Percentiles rank a stretch among this genome's conserved stretches.
These are phyloP conservation scores for Mystacornis crossleyi DNA, from an alignment of 2,113 vertebrate species.

Conservation along the genomic window DNA sequence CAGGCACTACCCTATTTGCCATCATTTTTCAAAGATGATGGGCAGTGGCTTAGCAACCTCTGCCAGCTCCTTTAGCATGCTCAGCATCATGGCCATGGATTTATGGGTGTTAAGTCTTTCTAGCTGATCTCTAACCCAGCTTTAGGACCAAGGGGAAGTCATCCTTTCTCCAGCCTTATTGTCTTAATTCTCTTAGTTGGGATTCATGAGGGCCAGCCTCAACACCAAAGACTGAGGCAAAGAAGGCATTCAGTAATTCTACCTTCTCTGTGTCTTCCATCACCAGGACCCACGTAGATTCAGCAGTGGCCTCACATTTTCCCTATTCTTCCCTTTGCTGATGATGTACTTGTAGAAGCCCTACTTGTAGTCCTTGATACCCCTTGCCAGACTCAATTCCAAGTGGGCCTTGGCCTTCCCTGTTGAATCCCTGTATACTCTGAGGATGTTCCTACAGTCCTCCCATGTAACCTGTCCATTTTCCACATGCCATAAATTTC, in stretches of 20 bases:
- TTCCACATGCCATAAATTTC: not conserved
- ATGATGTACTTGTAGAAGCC: not conserved
- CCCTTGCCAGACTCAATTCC: not conserved
- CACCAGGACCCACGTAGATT: not conserved
- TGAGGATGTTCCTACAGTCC: not conserved
- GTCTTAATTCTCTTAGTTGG: not conserved
- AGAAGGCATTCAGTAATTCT: not conserved
- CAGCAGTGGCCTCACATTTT: not conserved
- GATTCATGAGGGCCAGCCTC: not conserved
- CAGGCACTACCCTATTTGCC: not conserved
- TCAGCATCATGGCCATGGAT: not conserved
- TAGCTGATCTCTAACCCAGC: accelerated
- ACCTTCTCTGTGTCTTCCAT: not conserved
- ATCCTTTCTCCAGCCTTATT: not conserved
- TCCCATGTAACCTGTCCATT: not conserved
- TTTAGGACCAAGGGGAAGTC: not conserved
- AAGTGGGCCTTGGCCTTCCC: not conserved
- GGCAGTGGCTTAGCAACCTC: not conserved
- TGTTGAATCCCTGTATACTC: not conserved
- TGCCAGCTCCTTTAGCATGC: not conserved
- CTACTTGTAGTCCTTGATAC: not conserved
- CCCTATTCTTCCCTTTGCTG: not conserved
- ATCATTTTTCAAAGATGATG: not conserved
- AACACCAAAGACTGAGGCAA: not conserved
- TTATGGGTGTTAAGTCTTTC: not conserved